A percentile compares a stretch with the other conserved stretches of the same genome.
phyloP scores from a whole-genome alignment of 2,113 vertebrate genomes.

The Spermophilus dauricus region DNA sequence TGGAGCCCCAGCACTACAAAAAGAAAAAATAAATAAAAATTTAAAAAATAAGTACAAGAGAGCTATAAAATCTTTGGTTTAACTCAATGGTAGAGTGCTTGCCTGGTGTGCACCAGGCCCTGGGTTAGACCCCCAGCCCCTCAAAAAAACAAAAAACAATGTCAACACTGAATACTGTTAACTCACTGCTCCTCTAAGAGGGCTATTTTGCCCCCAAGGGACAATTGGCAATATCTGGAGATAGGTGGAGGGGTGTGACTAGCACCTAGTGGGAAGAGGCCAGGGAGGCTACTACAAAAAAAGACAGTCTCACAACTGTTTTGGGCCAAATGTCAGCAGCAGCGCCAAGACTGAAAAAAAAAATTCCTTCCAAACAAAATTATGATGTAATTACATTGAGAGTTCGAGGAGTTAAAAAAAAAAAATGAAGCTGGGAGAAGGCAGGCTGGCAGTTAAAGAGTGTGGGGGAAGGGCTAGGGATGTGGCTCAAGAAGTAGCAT shows the following conservation, averaged over 20 bases:
- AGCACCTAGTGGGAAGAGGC: no score
- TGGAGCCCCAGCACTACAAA: neutral
- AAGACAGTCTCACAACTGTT: neutral
- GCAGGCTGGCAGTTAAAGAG: neutral
- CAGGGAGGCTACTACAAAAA: neutral
- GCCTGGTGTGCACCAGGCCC: neutral
- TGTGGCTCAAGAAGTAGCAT: no score
- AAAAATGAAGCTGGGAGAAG: neutral
- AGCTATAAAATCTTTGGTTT: neutral
- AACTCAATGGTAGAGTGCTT: neutral
- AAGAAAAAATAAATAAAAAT: neutral
- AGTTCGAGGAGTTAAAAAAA: no score
- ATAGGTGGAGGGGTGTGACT: neutral
- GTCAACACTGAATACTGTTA: neutral
- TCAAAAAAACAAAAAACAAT: neutral
- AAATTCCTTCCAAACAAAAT: neutral
- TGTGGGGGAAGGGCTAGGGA: no score
- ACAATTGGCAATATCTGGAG: neutral
- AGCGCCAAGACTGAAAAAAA: neutral
- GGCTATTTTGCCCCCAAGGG: neutral
- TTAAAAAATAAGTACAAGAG: neutral
- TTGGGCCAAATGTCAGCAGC: neutral
- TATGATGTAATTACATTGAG: rapidly evolving
- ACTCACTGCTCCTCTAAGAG: neutral
- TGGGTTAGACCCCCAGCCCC: neutral